These are phyloP conservation scores for Eufriesea mexicana DNA, from an alignment of 1,140 invertebrate genomes.

Conservation along the genomic window DNA sequence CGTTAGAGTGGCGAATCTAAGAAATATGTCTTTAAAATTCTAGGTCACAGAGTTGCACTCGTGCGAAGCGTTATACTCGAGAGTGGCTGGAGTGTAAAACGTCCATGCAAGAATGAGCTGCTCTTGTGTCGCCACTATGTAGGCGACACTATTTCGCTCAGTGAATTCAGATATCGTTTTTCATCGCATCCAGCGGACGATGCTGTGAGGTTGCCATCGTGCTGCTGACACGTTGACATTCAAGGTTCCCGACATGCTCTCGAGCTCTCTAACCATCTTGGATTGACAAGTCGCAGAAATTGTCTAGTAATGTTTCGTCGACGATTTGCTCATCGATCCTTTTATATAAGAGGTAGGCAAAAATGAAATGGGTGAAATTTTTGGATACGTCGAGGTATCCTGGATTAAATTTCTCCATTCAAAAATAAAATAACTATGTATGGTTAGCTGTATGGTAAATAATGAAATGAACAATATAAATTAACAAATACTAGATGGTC, in stretches of 20 bases:
- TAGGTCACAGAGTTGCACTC: constrained; percentile 37
- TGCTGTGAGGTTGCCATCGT: neutral
- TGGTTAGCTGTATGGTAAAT: too few relatives aligned
- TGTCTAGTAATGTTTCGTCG: neutral
- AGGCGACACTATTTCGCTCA: constrained; percentile 35
- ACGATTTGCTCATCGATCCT: neutral
- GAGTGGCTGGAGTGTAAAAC: constrained; percentile 14
- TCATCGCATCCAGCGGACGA: constrained; percentile 16
- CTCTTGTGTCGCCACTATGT: neutral
- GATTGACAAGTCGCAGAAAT: neutral
- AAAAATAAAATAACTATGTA: too few relatives aligned
- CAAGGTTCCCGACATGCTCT: neutral
- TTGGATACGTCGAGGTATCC: too few relatives aligned
- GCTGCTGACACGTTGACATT: constrained; percentile 10
- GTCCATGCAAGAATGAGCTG: constrained; percentile 14
- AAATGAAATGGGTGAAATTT: too few relatives aligned
- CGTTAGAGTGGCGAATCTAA: neutral
- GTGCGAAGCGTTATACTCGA: constrained; percentile 1
- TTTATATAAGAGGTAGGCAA: too few relatives aligned
- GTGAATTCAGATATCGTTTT: constrained; percentile 39
- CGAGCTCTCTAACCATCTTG: neutral
- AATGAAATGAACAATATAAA: neutral
- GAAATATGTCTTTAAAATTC: constrained; percentile 45
- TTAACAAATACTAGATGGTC: neutral
- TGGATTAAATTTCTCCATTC: too few relatives aligned